These are phyloP conservation scores for Candidula unifasciata DNA, from an alignment of 2,888 invertebrate genomes.

Conservation along the genomic window DNA sequence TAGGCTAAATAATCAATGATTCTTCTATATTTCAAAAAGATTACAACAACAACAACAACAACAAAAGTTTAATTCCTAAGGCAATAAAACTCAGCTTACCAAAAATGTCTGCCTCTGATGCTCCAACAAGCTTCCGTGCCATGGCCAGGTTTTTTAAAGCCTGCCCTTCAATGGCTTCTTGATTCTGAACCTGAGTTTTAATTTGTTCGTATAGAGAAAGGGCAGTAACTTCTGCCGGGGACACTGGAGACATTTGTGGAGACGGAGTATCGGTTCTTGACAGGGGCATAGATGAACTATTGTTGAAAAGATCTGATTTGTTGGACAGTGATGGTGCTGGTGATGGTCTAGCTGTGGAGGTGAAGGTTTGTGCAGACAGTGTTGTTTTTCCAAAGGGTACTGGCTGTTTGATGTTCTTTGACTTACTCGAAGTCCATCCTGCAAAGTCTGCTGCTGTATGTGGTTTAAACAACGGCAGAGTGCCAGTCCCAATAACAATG, in stretches of 20 bases:
- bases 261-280: slow-evolving; percentile 30
- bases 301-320: slow-evolving; percentile 20
- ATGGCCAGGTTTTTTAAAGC: slow-evolving; percentile 45
- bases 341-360: background rate
- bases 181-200: slow-evolving; percentile 38
- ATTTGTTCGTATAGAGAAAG: slow-evolving; percentile 47
- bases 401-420: background rate
- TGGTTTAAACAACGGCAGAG: background rate
- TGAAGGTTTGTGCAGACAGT: background rate
- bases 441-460: slow-evolving; percentile 21
- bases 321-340: background rate
- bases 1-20: too few species aligned
- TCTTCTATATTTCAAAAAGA: too few species aligned
- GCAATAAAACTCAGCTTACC: background rate
- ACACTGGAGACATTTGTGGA: slow-evolving; percentile 34
- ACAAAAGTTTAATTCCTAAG: too few species aligned
- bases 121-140: slow-evolving; percentile 24
- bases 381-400: background rate
- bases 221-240: slow-evolving; percentile 20
- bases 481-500: background rate
- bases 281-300: background rate
- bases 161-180: slow-evolving; percentile 49
- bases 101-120: slow-evolving; percentile 1
- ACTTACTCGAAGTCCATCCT: background rate
- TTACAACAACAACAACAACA: too few species aligned